Percentiles rank a stretch among this genome's conserved stretches.
Evolutionary conservation across 2,888 invertebrate genomes (phyloP).

Genomic region (Lycocerus yunnanus): DNA sequence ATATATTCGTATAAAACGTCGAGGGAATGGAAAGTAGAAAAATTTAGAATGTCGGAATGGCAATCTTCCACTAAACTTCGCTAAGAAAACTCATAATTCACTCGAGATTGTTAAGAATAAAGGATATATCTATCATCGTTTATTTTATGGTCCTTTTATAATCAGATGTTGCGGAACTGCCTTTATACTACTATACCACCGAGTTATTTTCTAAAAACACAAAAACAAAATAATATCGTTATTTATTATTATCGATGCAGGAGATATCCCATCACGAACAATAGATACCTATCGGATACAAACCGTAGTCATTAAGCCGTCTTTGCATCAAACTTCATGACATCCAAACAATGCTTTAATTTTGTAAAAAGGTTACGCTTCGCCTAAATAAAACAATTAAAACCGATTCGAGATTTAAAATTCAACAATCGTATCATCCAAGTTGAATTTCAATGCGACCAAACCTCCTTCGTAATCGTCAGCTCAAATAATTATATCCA

Average conservation of each 20-base stretch:
- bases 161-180: background rate
- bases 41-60: slow-evolving; percentile 21
- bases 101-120: slow-evolving; percentile 16
- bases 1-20: slow-evolving; percentile 17
- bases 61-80: slow-evolving; percentile 16
- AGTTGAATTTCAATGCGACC: background rate
- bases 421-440: background rate
- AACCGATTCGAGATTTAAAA: background rate
- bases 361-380: background rate
- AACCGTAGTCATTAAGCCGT: background rate
- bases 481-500: background rate
- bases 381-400: background rate
- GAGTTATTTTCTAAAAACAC: slow-evolving; percentile 5
- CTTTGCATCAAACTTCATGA: background rate
- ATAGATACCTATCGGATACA: background rate
- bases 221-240: slow-evolving; percentile 11
- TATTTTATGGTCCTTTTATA: slow-evolving; percentile 18
- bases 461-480: background rate
- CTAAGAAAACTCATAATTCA: slow-evolving; percentile 27
- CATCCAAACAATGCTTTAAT: background rate
- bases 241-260: slow-evolving; percentile 9
- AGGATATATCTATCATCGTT: slow-evolving; percentile 23
- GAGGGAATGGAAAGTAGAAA: slow-evolving; percentile 19
- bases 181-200: background rate
- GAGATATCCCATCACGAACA: background rate